These are phyloP conservation scores for Ferrisia virgata DNA, from an alignment of 2,888 invertebrate species.

Conservation along the genomic window DNA sequence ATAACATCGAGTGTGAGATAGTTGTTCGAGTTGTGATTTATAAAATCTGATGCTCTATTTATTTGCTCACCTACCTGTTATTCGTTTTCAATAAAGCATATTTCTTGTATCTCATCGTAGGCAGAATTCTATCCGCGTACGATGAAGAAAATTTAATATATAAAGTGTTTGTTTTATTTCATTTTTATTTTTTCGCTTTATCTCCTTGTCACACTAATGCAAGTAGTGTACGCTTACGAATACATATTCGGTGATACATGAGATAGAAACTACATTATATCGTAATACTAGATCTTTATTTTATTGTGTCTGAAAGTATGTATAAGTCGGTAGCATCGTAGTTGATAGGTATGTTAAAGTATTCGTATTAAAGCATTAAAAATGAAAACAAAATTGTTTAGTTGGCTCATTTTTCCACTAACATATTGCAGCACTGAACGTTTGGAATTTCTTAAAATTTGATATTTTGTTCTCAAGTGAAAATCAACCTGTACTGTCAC, in stretches of 20 bases:
- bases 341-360: too few relatives aligned
- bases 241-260: too few relatives aligned
- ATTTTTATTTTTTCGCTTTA: background rate
- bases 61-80: background rate
- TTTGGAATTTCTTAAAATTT: too few relatives aligned
- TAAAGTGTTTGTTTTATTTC: background rate
- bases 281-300: background rate
- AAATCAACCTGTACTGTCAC: too few relatives aligned
- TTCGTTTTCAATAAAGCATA: background rate
- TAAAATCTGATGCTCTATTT: background rate
- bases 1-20: background rate
- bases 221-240: too few relatives aligned
- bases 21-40: background rate
- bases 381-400: too few relatives aligned
- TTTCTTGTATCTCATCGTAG: background rate
- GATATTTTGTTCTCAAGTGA: too few relatives aligned
- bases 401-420: too few relatives aligned
- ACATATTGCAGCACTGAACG: too few relatives aligned
- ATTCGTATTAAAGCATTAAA: too few relatives aligned
- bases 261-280: background rate
- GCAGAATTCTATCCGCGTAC: background rate
- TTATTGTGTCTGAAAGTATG: too few relatives aligned
- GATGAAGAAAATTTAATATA: slow-evolving; percentile 3
- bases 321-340: too few relatives aligned
- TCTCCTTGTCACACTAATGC: background rate